Base-by-base conservation (phyloP, 2,888 invertebrate species). In the Pseudanteris insignis region DNA sequence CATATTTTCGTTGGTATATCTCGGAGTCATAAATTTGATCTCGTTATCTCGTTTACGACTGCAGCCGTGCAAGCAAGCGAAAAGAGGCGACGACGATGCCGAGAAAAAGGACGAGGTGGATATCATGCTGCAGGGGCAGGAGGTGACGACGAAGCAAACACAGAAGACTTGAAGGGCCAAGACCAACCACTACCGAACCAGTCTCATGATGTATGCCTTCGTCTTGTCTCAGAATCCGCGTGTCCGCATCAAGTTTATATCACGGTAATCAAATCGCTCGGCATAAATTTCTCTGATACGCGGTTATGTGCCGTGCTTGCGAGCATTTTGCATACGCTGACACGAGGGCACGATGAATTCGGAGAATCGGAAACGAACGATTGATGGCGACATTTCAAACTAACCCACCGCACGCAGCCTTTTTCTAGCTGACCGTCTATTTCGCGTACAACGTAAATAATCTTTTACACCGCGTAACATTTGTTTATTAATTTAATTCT, bases 11-110 rank as follows among this genome's bases (percentile, higher is more conserved):
- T 74, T 70, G 70, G 66, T 65, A 70, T 71, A 76, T 76, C 77
- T 73, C 72, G 71, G 66, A 70, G 73, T 74, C 77, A 78, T 79
- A 79, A 79, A 79, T 79, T 79, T 78, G 77, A 78, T 79, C 79
- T 79, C 79, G 79, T 79, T 79, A 79, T 79, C 79, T 79, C 77
- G 76, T 77, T 78, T 76, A 74, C 74, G 72, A 70, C 69, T 70
- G 68, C 68, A 70, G 66, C 64, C 66, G 66, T 68, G 67, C 65
- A 68, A 64, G 58, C 47, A 59, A 65, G 69, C 57, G 67, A 66
- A 67, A 67, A 61, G 63, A 66, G 65, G 50, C 51, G 67, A 66
- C 61, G 64, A 65, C 41, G 64, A 58, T 41, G 58, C 55, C 51
- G 63, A 57, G 48, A 33, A 33, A 57, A 57, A 65, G 64, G 51